Evolutionary conservation across 2,888 invertebrate genomes (phyloP).

Genomic region (Agrilus biguttatus): DNA sequence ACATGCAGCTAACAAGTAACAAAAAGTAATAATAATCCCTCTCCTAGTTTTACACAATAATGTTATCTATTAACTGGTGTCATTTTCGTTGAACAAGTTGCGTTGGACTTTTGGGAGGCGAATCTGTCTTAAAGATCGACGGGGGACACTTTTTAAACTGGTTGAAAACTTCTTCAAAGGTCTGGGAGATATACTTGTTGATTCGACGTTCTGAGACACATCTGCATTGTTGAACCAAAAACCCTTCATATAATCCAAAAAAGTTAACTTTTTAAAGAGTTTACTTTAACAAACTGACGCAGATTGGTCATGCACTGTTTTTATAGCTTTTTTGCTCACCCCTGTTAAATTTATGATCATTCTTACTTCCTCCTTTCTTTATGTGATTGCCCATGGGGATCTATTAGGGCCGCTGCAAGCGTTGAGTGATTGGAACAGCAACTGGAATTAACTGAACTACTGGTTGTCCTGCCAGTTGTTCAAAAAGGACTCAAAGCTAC

Average conservation of each 20-base stretch:
- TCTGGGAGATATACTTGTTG: constrained; percentile 45
- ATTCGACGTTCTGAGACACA: constrained; percentile 25
- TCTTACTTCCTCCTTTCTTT: constrained; percentile 20
- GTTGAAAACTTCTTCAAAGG: constrained; percentile 48
- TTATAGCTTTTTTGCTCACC: constrained; percentile 14
- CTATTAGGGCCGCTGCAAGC: constrained; percentile 42
- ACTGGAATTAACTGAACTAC: constrained; percentile 18
- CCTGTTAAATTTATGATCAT: constrained; percentile 23
- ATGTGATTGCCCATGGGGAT: constrained; percentile 33
- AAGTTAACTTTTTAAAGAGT: neutral
- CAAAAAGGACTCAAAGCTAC: constrained; percentile 38
- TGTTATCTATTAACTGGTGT: constrained; percentile 2
- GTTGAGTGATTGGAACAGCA: constrained; percentile 33
- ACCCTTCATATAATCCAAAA: constrained; percentile 22
- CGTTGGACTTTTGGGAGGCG: constrained; percentile 29
- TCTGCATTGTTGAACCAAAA: constrained; percentile 29
- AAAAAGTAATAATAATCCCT: no score
- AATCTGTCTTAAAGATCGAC: constrained; percentile 26
- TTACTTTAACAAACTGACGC: neutral
- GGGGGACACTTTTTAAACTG: constrained; percentile 27
- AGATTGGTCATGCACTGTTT: neutral
- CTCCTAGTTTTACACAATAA: no score
- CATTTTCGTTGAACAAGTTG: constrained; percentile 26
- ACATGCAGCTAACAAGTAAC: no score
- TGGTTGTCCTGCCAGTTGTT: constrained; percentile 13